Evolutionary conservation across 2,888 invertebrate genomes (phyloP), one percentile per base, ranked within the genome.

Genomic region (Elysia crispata): DNA sequence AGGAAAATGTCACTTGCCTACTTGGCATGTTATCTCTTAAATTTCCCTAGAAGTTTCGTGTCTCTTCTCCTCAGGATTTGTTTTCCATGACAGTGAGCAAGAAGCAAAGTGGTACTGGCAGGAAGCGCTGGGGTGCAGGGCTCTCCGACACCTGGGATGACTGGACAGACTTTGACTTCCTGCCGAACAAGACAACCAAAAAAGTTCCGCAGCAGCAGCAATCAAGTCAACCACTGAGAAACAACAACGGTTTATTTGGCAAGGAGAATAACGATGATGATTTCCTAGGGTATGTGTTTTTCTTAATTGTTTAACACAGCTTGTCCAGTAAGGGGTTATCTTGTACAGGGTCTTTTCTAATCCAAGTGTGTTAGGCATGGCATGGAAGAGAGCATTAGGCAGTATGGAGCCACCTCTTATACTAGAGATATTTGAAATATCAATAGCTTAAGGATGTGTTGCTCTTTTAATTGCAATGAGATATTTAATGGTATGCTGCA

Each of bases 91-190:
- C 88, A 15, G 87, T 87, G 1, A 82, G 87, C 23, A 88, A 87
- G 79, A 90, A 89, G 73, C 87, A 86, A 77, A 89, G 89, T 86
- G 88, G 86, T 6, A 41, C 41, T 41, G 87, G 85, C 11, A 86
- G 91, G 60, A 89, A 89, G 81, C 85, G 90, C 8, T 91, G 91
- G 91, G 90, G 90, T 15, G 87, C 77, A 8, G 88, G 88, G 1
- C 84, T 87, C 33, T 87, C 88, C 0, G 90, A 90, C 79, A 89
- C 89, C 15, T 89, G 90, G 89, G 91, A 91, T 79, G 90, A 90
- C 82, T 89, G 87, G 84, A 89, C 90, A 72, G 90, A 91, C 77
- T 85, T 90, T 76, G 91, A 90, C 78, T 86, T 88, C 67, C 82
- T 86, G 1, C 86, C 86, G 0, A 86, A 82, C 60, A 89, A 89